Base-by-base conservation (phyloP, 30 jellyfish, hydroid and myxozoan species). In the Morbakka virulenta region DNA sequence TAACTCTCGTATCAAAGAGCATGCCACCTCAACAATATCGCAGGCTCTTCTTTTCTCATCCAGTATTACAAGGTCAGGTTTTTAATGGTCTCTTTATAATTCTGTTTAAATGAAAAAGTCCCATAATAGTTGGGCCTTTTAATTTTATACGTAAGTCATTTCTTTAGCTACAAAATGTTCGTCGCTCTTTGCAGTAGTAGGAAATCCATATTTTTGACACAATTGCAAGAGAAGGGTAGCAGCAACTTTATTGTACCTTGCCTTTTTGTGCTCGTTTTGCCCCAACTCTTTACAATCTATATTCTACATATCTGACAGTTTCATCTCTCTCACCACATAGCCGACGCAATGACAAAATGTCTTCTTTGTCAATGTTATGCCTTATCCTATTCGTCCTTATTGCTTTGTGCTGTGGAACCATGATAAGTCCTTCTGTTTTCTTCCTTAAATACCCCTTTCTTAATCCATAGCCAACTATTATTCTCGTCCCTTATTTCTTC, bases 11-110 rank as follows among this genome's bases (percentile, higher is more conserved):
- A n/a, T n/a, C n/a, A n/a, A n/a, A n/a, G n/a, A n/a, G n/a, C n/a
- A n/a, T n/a, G n/a, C n/a, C n/a, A n/a, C n/a, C n/a, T n/a, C n/a
- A n/a, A n/a, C n/a, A n/a, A n/a, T n/a, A n/a, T n/a, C n/a, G n/a
- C n/a, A n/a, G n/a, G n/a, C n/a, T n/a, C n/a, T n/a, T n/a, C n/a
- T n/a, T n/a, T n/a, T n/a, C n/a, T n/a, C n/a, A n/a, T n/a, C n/a
- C n/a, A n/a, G n/a, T n/a, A n/a, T n/a, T n/a, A 67, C 74, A 28
- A 67, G 67, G 74, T 67, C 80, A 67, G 80, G 80, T 26, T 67
- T 67, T 22, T 67, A 28, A 67, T 26, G 74, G 74, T 67, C 80
- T 12, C 31, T 67, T 67, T 26, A 11, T 67, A 26, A 12, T 4
- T 32, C 28, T 28, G 12, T 67, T 67, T 28, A 67, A 67, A 67